Evolutionary conservation across 2,888 invertebrate genomes (phyloP).

Genomic region (Pantelozetes paolii): DNA sequence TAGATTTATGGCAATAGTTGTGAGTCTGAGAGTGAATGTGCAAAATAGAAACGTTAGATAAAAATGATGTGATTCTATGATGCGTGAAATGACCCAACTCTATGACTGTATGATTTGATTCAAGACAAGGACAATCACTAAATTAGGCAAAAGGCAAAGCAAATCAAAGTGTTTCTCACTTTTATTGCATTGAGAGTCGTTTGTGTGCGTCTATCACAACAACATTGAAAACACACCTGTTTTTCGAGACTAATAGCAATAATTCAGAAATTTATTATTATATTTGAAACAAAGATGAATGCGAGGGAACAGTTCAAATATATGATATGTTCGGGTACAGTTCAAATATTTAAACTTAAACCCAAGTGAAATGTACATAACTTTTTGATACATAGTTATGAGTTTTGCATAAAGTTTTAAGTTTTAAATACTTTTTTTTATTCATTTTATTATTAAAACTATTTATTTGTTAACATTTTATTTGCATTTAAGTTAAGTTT

Average conservation of each 20-base stretch:
- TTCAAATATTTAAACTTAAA: neutral
- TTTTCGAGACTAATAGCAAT: conserved; percentile 3
- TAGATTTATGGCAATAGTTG: neutral
- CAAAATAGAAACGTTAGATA: conserved; percentile 18
- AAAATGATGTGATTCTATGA: conserved; percentile 19
- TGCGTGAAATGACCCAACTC: conserved; percentile 27
- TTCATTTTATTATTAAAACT: neutral
- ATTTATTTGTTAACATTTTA: conserved; percentile 7
- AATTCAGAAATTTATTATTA: neutral
- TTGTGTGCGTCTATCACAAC: neutral
- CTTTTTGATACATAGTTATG: conserved; percentile 30
- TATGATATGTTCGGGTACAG: neutral
- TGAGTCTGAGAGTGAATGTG: neutral
- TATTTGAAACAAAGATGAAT: neutral
- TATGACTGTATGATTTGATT: neutral
- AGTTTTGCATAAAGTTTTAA: conserved; percentile 15
- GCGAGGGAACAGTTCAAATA: neutral
- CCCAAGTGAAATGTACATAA: neutral
- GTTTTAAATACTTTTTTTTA: neutral
- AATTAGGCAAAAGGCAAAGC: neutral
- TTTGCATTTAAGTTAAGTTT: conserved; percentile 1
- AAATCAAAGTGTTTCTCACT: neutral
- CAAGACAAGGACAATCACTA: conserved; percentile 25
- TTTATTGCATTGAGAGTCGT: neutral
- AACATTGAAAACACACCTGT: conserved; percentile 23